Conservation (phyloP, 2,888 invertebrate species). For the Macrosoma leucophasiata region DNA sequence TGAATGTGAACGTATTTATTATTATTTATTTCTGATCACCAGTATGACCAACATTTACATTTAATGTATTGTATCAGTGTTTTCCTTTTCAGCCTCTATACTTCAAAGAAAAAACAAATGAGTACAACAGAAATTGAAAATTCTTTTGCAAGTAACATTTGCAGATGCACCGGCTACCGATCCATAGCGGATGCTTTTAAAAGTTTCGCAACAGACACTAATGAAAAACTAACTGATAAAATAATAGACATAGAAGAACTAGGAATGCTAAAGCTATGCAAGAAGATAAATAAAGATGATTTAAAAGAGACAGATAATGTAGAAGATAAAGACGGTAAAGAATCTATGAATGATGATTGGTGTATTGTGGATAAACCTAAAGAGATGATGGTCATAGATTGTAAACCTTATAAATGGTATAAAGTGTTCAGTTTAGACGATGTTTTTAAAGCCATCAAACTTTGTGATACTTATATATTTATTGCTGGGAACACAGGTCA, state of each 20-base stretch:
- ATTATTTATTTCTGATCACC: too few species aligned
- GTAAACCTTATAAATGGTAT: conserved; percentile 60
- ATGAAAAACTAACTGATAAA: conserved; percentile 62
- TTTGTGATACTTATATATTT: conserved; percentile 63
- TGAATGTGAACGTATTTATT: too few species aligned
- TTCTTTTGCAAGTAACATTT: conserved; percentile 85
- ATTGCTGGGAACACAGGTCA: conserved; percentile 83
- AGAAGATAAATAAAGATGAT: conserved; percentile 25
- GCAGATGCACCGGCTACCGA: conserved; percentile 87
- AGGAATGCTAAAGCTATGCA: conserved; percentile 36
- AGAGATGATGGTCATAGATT: conserved; percentile 70
- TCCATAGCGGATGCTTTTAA: conserved; percentile 88
- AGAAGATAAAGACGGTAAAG: too few species aligned
- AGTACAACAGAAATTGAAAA: conserved; percentile 82
- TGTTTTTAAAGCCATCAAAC: conserved; percentile 57
- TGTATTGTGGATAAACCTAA: conserved; percentile 38
- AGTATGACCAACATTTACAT: too few species aligned
- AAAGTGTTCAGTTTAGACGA: conserved; percentile 64
- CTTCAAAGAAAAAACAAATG: conserved; percentile 65
- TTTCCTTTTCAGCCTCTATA: conserved; percentile 57
- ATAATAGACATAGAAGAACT: conserved; percentile 68
- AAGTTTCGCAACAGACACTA: conserved; percentile 79
- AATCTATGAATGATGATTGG: conserved; percentile 34
- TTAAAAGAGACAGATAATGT: too few species aligned
- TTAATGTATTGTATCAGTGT: neutral